These are phyloP conservation scores for Brachypalpus laphriformis DNA, from an alignment of 2,888 invertebrate genomes.

Conservation along the genomic window DNA sequence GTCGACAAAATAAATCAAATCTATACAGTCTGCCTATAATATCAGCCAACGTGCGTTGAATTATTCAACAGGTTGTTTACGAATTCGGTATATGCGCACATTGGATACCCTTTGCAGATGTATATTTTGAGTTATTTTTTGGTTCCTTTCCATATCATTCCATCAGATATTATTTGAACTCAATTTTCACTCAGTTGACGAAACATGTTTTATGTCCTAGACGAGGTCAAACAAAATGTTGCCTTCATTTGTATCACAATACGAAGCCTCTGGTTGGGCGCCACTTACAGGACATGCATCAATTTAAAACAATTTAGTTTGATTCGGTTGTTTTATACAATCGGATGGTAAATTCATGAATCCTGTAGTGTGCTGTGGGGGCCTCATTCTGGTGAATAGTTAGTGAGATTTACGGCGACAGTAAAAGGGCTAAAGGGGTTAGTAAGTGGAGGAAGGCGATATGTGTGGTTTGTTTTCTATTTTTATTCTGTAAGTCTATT, in stretches of 20 bases:
- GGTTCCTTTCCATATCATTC: background rate
- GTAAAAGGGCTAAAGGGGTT: background rate
- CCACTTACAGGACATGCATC: background rate
- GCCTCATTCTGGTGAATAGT: background rate
- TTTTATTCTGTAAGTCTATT: no score
- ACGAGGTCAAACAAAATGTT: background rate
- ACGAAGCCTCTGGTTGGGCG: background rate
- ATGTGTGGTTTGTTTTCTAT: no score
- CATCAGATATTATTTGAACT: background rate
- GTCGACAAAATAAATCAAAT: constrained; percentile 10
- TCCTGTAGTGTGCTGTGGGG: background rate
- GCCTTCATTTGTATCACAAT: background rate
- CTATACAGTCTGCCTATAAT: constrained; percentile 16
- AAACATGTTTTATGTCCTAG: background rate
- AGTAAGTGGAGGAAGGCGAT: background rate
- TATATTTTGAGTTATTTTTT: background rate
- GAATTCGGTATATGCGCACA: background rate
- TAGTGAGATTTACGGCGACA: background rate
- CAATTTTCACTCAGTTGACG: background rate
- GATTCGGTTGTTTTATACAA: background rate
- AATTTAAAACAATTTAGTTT: background rate
- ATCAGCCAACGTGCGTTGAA: constrained; percentile 26
- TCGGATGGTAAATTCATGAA: background rate
- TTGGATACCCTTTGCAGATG: background rate
- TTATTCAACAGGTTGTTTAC: constrained; percentile 46